Base-by-base conservation (phyloP, 2,113 vertebrate species). In the Hippopotamus amphibius region DNA sequence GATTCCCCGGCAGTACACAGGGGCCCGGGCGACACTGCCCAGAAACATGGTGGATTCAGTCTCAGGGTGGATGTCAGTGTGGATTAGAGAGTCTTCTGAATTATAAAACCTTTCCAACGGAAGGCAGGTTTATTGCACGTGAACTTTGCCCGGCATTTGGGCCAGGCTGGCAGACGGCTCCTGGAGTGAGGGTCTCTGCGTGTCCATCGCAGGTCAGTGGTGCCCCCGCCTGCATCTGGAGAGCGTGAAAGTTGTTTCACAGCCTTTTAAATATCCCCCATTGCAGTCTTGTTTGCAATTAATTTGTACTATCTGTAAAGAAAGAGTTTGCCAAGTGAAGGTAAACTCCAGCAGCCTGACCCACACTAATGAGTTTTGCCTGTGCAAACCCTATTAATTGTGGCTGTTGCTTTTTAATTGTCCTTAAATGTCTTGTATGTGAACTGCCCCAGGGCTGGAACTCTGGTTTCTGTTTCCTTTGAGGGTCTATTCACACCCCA, bases 301-400 rank as follows among this genome's bases (percentile, higher is more conserved):
- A 88, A 87, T 85, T 77, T 63, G 59, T 16, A 22, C 90, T 88
- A 80, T 90, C 91, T 93, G 50, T 84, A 68, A 83, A 93, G 87
- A 69, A 89, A 97, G 82, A 22, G 7, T 83, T 93, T 96, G 89
- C 57, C n/a, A 4, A 7, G 72, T 81, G 59, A 94, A 69, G 90
- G 85, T 94, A 84, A 96, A 86, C 83, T 55, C 30, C 28, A 95
- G 77, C 82, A 59, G 85, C 82, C 48, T 14, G 30, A 28, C 83
- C 87, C 90, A 80, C 96, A 88, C 83, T 97, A 98, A 97, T 95
- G 97, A 97, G 94, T 66, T 97, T 88, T 96, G 93, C 97, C 94
- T 96, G 96, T 96, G 95, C 97, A 97, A 97, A 96, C 97, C 82
- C 1, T 79, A 69, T 97, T 96, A 96, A 95, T 97, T 92, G 95